These are phyloP conservation scores for Hemaris fuciformis DNA, from an alignment of 2,888 invertebrate genomes.

Conservation along the genomic window DNA sequence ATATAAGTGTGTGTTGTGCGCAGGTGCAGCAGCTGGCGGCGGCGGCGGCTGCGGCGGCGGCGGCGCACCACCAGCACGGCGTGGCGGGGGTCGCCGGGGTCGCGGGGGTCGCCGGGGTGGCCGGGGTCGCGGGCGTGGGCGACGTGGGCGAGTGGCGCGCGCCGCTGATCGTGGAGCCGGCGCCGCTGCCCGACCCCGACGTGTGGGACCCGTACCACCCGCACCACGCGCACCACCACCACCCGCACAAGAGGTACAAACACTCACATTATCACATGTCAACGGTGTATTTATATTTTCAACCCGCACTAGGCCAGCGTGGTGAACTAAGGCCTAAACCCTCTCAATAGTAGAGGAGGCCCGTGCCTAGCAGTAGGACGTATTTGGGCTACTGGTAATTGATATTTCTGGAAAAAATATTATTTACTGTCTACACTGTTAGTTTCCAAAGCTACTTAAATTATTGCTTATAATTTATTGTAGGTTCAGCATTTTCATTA, in stretches of 20 bases:
- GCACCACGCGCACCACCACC: slow-evolving; percentile 60
- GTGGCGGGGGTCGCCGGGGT: slow-evolving; percentile 39
- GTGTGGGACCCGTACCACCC: slow-evolving; percentile 68
- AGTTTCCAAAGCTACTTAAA: too few relatives aligned
- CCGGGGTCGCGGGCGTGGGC: slow-evolving; percentile 42
- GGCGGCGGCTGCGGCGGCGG: slow-evolving; percentile 89
- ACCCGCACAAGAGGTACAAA: slow-evolving; percentile 64
- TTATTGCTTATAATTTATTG: too few relatives aligned
- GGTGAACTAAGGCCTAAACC: too few relatives aligned
- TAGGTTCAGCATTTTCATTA: too few relatives aligned
- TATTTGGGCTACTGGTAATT: too few relatives aligned
- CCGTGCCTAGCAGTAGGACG: too few relatives aligned
- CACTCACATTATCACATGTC: too few relatives aligned
- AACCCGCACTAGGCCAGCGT: too few relatives aligned
- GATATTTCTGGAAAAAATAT: too few relatives aligned
- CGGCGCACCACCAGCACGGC: slow-evolving; percentile 88
- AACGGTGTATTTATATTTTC: too few relatives aligned
- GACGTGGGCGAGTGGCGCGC: slow-evolving; percentile 88
- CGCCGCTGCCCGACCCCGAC: slow-evolving; percentile 69
- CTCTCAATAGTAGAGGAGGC: too few relatives aligned
- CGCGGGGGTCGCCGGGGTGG: slow-evolving; percentile 53
- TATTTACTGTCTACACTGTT: too few relatives aligned
- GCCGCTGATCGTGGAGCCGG: slow-evolving; percentile 91
- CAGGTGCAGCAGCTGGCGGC: slow-evolving; percentile 90
- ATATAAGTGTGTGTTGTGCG: slow-evolving; percentile 16